phyloP scores from a whole-genome alignment of 2,888 invertebrate species.

The Drosophila kokeensis region DNA sequence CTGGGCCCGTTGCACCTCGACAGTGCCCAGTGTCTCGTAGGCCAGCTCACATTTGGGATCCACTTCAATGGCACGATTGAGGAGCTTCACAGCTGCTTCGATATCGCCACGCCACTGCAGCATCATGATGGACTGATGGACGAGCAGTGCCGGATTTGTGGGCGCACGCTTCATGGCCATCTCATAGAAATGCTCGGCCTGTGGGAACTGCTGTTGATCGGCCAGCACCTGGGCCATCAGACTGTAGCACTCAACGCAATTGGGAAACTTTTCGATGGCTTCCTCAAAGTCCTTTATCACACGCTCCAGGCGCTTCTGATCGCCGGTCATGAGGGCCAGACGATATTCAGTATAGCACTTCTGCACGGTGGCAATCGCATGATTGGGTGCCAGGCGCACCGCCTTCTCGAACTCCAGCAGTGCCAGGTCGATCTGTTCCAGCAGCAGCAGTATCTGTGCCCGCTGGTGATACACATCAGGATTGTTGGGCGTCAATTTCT shows the following conservation, averaged over 20 bases:
- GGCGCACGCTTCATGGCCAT: slow-evolving; percentile 93
- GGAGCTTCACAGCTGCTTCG: slow-evolving; percentile 90
- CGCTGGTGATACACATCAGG: slow-evolving; percentile 97
- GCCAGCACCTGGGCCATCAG: slow-evolving; percentile 95
- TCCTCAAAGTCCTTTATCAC: slow-evolving; percentile 91
- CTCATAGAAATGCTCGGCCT: slow-evolving; percentile 93
- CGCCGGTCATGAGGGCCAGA: slow-evolving; percentile 87
- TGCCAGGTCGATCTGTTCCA: slow-evolving; percentile 93
- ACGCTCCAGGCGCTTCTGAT: slow-evolving; percentile 87
- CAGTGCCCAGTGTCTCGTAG: slow-evolving; percentile 96
- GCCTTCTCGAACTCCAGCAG: slow-evolving; percentile 93
- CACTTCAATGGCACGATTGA: slow-evolving; percentile 92
- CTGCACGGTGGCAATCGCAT: slow-evolving; percentile 94
- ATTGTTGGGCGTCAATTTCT: slow-evolving; percentile 91
- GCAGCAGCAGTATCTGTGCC: slow-evolving; percentile 93
- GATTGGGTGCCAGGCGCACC: slow-evolving; percentile 92
- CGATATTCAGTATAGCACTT: slow-evolving; percentile 96
- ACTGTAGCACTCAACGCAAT: slow-evolving; percentile 94
- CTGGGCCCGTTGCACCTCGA: slow-evolving; percentile 96
- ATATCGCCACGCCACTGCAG: slow-evolving; percentile 94
- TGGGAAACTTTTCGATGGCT: slow-evolving; percentile 92
- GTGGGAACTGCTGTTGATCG: slow-evolving; percentile 93
- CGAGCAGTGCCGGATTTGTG: slow-evolving; percentile 93
- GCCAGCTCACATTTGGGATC: slow-evolving; percentile 97
- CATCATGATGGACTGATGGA: slow-evolving; percentile 93